A percentile compares a stretch with the other conserved stretches of the same genome.
Evolutionary conservation across 2,888 invertebrate species (phyloP).

Genomic region (Eupelmus urozonus): DNA sequence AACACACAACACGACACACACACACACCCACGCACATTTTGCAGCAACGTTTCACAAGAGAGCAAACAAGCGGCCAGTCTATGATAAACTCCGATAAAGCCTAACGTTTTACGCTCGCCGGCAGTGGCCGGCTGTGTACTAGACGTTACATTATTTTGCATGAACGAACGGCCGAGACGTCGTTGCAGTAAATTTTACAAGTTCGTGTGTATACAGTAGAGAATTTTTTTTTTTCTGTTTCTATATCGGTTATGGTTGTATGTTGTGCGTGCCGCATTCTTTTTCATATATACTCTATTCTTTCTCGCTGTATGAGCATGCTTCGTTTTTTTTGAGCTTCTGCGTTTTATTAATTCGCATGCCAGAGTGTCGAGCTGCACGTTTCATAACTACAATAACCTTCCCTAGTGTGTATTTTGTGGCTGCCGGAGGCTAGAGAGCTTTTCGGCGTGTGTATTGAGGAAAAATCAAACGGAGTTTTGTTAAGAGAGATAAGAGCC

Average conservation of each 20-base stretch:
- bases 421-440: too few relatives aligned
- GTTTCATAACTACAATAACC: constrained; percentile 27
- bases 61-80: not conserved
- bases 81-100: constrained; percentile 38
- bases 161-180: not conserved
- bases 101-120: constrained; percentile 19
- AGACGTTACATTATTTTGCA: constrained; percentile 22
- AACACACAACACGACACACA: not conserved
- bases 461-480: not conserved
- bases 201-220: not conserved
- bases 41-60: not conserved
- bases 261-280: not conserved
- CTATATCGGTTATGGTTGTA: not conserved
- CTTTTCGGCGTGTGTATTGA: not conserved
- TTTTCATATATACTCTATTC: not conserved
- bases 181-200: not conserved
- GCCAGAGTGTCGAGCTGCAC: constrained; percentile 1
- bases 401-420: constrained; percentile 9
- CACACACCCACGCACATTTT: not conserved
- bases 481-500: too few relatives aligned
- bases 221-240: too few relatives aligned
- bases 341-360: constrained; percentile 36
- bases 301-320: constrained; percentile 6
- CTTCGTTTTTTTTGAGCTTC: constrained; percentile 29
- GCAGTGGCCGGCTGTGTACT: not conserved